Evolutionary conservation across 2,888 invertebrate genomes (phyloP), one percentile per base, ranked within the genome.

Genomic region (Lasioglossum morio): DNA sequence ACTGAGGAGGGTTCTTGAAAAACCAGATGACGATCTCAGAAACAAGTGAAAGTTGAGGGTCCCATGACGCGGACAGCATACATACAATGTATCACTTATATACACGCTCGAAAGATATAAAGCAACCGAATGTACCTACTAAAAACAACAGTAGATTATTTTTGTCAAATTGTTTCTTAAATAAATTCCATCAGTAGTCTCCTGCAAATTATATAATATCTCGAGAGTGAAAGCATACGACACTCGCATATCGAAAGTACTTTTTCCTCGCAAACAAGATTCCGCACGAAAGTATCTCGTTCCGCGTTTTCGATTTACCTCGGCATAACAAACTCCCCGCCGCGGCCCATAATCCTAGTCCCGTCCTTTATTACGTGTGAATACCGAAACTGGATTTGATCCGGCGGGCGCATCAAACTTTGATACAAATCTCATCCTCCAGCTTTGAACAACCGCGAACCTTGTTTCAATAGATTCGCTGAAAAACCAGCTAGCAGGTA

Each of bases 141-240:
- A n/a, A n/a, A n/a, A n/a, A n/a, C n/a, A n/a, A n/a, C n/a, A n/a
- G n/a, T n/a, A n/a, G n/a, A n/a, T n/a, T n/a, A n/a, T n/a, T n/a
- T n/a, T n/a, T n/a, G n/a, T n/a, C n/a, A n/a, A n/a, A n/a, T n/a
- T n/a, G n/a, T n/a, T n/a, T n/a, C n/a, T n/a, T n/a, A n/a, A n/a
- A n/a, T n/a, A n/a, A n/a, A n/a, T n/a, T n/a, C n/a, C n/a, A n/a
- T n/a, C n/a, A n/a, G n/a, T n/a, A n/a, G n/a, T n/a, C 94, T 1
- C 94, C 94, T 14, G 92, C 93, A 1, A n/a, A 1, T 23, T 8
- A 53, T 53, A 30, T 30, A n/a, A 53, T n/a, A 57, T n/a, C n/a
- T 57, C 57, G 8, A 57, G n/a, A n/a, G n/a, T n/a, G 23, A n/a
- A n/a, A 57, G n/a, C 23, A 3, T 1, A n/a, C 0, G 23, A 23